Percentiles rank a stretch among this genome's conserved stretches.
These are phyloP conservation scores for Philaenus spumarius DNA, from an alignment of 1,140 invertebrate genomes.

Conservation along the genomic window DNA sequence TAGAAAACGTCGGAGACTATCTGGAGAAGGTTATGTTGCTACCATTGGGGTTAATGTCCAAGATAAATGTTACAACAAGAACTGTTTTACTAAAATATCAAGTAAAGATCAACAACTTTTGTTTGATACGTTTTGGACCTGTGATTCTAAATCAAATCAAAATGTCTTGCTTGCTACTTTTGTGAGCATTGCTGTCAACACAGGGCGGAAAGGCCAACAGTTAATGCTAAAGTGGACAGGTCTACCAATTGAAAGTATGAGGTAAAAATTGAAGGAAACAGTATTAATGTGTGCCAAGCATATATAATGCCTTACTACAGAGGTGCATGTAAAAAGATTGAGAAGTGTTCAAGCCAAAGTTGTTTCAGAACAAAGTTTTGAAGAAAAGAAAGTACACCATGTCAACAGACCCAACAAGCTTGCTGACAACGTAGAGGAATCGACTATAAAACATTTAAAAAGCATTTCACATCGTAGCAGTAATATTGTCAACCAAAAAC, in stretches of 20 bases:
- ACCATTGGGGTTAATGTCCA: too few species aligned
- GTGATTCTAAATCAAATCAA: neutral
- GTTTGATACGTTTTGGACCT: neutral
- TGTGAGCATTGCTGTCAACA: neutral
- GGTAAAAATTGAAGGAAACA: neutral
- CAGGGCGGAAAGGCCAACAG: neutral
- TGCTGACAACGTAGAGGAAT: neutral
- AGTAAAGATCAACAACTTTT: neutral
- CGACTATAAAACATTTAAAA: neutral
- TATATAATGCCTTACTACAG: neutral
- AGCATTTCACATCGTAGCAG: neutral
- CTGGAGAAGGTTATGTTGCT: too few species aligned
- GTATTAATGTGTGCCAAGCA: neutral
- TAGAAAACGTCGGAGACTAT: too few species aligned
- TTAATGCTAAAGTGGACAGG: neutral
- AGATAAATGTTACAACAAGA: too few species aligned
- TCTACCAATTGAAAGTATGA: neutral
- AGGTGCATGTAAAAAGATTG: neutral
- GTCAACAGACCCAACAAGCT: neutral
- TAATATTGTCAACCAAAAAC: neutral
- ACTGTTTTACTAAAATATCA: too few species aligned
- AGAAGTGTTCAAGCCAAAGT: neutral
- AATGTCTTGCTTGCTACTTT: neutral
- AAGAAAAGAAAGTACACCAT: conserved; percentile 26
- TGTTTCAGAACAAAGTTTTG: conserved; percentile 21